Base-by-base conservation (phyloP, 1,140 invertebrate species). In the Drosophila parvula region DNA sequence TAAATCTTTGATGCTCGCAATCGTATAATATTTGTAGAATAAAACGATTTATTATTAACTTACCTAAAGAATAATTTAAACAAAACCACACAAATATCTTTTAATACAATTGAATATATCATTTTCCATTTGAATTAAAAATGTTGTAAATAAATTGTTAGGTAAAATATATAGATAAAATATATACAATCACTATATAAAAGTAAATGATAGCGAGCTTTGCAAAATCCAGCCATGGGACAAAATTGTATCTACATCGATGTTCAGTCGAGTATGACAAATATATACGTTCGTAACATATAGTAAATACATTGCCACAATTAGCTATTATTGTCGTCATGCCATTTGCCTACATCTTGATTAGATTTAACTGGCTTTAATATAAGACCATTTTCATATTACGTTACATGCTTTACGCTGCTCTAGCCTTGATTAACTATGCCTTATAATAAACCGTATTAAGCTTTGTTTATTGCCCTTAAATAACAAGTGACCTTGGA, bases 401-500 rank as follows among this genome's bases (percentile, higher is more conserved):
- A 73, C 12, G 70, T 48, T 63, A 74, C 58, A 47, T 28, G 28
- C 28, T 43, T 22, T 22, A 7, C 45, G 14, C 16, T 22, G 58
- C 22, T 9, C 3, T 74, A 36, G 32, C 71, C 71, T 74, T 74
- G 57, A 63, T 74, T 63, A 70, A 50, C 59, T 45, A 27, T 40
- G 47, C 32, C 32, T 71, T 71, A 53, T 45, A 70, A 59, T 73
- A 73, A 70, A 30, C 41, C 18, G n/a, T 50, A 63, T 63, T 63
- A 38, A 56, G 38, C 41, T 41, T 74, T 74, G 70, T 53, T 74
- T 74, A 63, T 55, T 63, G 22, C 44, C 51, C 69, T 74, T 74
- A 74, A 74, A 74, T 74, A 74, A 74, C 40, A 12, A 36, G 14
- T 62, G 58, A 63, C 71, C 71, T 74, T 74, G 47, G 27, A 22